Conservation (phyloP, 2,888 invertebrate species). For the Nasonovia ribisnigri region DNA sequence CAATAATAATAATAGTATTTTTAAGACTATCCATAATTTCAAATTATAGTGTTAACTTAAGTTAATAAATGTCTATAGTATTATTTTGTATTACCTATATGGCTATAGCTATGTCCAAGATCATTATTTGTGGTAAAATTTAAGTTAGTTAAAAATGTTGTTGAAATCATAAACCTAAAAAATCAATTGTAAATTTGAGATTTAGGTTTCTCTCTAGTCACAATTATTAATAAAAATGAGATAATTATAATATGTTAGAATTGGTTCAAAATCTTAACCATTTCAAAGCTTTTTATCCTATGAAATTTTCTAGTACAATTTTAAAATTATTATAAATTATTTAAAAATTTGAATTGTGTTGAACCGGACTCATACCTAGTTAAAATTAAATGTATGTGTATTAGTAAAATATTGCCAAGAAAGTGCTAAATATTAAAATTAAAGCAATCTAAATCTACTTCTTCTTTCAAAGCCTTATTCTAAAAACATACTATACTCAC, state of each 20-base stretch:
- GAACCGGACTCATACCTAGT: neutral
- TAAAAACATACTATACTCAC: conserved; percentile 14
- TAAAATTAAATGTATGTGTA: neutral
- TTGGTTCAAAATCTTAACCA: neutral
- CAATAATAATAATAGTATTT: neutral
- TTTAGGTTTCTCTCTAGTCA: neutral
- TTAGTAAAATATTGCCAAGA: neutral
- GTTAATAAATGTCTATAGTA: neutral
- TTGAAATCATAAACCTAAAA: neutral
- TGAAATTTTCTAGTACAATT: neutral
- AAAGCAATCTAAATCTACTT: conserved; percentile 48
- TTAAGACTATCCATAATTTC: neutral
- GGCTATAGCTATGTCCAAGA: neutral
- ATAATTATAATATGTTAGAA: neutral
- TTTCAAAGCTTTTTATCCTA: neutral
- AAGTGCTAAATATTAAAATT: conserved; percentile 48
- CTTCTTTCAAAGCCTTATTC: neutral
- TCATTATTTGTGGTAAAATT: neutral
- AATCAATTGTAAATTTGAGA: neutral
- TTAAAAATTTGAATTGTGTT: neutral
- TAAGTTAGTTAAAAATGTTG: neutral
- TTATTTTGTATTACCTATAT: neutral
- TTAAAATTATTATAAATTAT: neutral
- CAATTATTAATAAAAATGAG: neutral
- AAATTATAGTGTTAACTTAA: neutral